These are phyloP conservation scores for Drosophila sproati DNA, from an alignment of 1,140 invertebrate species.

Conservation along the genomic window DNA sequence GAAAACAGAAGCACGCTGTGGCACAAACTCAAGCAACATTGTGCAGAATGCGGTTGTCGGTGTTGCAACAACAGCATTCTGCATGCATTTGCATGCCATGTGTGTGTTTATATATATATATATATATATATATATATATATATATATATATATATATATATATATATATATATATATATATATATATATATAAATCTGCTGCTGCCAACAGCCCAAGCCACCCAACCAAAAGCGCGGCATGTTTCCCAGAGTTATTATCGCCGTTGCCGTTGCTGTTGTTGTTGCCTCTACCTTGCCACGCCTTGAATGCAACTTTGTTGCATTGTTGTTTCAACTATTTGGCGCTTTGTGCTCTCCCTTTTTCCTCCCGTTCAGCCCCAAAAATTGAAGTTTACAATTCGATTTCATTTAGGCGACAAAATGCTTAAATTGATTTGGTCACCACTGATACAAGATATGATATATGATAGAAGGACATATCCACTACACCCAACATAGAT, in stretches of 20 bases:
- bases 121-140: slow-evolving; percentile 6
- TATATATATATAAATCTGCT: no score
- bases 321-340: slow-evolving; percentile 61
- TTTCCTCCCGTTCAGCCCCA: not conserved
- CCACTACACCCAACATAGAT: no score
- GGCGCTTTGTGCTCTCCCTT: slow-evolving; percentile 55
- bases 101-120: slow-evolving; percentile 20
- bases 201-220: not conserved
- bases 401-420: not conserved
- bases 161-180: no score
- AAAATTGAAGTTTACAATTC: slow-evolving; percentile 1
- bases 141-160: slow-evolving; percentile 13
- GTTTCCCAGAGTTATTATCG: slow-evolving; percentile 15
- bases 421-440: slow-evolving; percentile 16
- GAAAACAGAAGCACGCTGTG: not conserved
- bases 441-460: not conserved
- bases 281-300: slow-evolving; percentile 45
- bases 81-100: slow-evolving; percentile 72
- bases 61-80: slow-evolving; percentile 52
- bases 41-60: slow-evolving; percentile 44
- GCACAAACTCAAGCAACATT: slow-evolving; percentile 53
- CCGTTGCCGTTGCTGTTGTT: slow-evolving; percentile 18
- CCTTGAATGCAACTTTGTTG: slow-evolving; percentile 27
- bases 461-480: no score
- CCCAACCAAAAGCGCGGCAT: slow-evolving; percentile 58